These are phyloP conservation scores for Nannobrachium achirus DNA, from an alignment of 2,113 vertebrate genomes.

Conservation along the genomic window DNA sequence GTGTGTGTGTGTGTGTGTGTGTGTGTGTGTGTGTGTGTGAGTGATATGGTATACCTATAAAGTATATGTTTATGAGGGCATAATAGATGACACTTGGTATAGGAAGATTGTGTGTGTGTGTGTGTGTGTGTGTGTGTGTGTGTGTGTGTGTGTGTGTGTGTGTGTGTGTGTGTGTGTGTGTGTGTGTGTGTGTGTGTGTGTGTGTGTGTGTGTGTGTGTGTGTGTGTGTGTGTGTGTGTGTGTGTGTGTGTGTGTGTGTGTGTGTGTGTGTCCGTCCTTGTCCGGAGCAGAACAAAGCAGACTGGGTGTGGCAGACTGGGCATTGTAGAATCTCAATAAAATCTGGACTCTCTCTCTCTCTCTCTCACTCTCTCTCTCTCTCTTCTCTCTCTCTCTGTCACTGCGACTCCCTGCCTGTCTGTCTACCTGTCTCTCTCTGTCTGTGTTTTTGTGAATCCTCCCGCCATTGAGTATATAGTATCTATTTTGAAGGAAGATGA, in stretches of 20 bases:
- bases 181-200: too few relatives aligned
- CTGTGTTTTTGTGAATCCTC: neutral
- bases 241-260: neutral
- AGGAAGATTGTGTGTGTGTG: neutral
- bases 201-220: neutral
- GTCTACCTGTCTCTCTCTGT: neutral
- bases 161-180: too few relatives aligned
- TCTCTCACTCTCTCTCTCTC: neutral
- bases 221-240: neutral
- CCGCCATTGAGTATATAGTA: too few relatives aligned
- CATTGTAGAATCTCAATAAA: neutral
- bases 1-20: neutral
- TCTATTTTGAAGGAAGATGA: too few relatives aligned
- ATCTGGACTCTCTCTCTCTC: neutral
- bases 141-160: too few relatives aligned
- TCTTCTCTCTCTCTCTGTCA: neutral
- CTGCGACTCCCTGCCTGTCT: neutral
- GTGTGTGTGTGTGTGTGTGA: slow-evolving; percentile 2
- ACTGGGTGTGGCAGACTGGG: slow-evolving; percentile 59
- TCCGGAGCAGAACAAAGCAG: slow-evolving; percentile 68
- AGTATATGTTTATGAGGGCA: too few relatives aligned
- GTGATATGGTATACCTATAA: too few relatives aligned
- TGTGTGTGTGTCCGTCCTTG: slow-evolving; percentile 5
- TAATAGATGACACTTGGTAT: too few relatives aligned
- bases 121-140: neutral